Base-by-base conservation (phyloP, 2,797 vertebrate genomes). In the Oryzias sinensis region DNA sequence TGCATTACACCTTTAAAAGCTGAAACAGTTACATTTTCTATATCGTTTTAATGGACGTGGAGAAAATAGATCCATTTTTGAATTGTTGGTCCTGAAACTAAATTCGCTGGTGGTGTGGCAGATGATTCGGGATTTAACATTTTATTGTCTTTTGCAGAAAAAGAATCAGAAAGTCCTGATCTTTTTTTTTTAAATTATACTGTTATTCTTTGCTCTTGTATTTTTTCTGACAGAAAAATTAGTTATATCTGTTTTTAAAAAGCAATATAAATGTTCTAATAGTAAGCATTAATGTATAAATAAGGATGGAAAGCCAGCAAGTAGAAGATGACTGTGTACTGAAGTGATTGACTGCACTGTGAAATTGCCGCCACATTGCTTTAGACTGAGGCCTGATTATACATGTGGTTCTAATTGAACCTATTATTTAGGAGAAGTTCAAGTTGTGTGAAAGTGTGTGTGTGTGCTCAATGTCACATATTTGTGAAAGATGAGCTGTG, bases 371-470 rank as follows among this genome's bases (percentile, higher is more conserved):
- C 73, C 79, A 77, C 79, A 70, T 68, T 68, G 77, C 78, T 82
- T 75, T 69, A 80, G 76, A 79, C 80, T 58, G 76, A 81, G 83
- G 81, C 70, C 78, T 88, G 88, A 91, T 90, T 91, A 84, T 88
- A 89, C 91, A 92, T 92, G 82, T 93, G 91, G 86, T 90, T 92
- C 92, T 91, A 91, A 92, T 92, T 92, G 86, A 89, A 87, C 77
- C 76, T 87, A 89, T 87, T 92, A 89, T 92, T 91, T 79, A 55
- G 87, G 61, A 75, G 72, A 88, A 79, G 70, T 59, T 73, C 72
- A 67, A 74, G 79, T 62, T 63, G 61, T 45, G 56, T 59, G 69
- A 61, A 74, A 68, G 59, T 71, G 60, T 63, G 70, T 52, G 65
- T 69, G 17, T 45, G 55, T 56, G 70, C 27, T 52, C n/a, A 88